Percentiles rank a stretch among this genome's conserved stretches.
phyloP scores from a whole-genome alignment of 2,113 vertebrate genomes.

The Serinus canaria region DNA sequence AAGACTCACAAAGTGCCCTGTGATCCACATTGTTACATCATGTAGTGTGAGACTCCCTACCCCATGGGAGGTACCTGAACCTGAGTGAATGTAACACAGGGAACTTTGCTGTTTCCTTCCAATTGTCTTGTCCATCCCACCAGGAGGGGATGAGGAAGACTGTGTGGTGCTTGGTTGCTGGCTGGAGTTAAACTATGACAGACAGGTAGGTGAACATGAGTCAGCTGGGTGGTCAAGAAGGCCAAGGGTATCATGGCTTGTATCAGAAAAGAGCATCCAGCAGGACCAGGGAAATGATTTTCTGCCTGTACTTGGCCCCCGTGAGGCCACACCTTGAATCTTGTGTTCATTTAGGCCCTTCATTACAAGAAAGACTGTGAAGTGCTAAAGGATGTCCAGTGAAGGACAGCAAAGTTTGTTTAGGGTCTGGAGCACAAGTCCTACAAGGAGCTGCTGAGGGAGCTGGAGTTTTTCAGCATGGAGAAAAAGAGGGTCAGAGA shows the following conservation, averaged over 20 bases:
- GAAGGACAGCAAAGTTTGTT: neutral
- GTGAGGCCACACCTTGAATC: neutral
- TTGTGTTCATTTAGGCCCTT: neutral
- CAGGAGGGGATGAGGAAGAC: neutral
- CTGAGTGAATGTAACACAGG: neutral
- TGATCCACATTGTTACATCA: neutral
- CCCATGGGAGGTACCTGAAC: neutral
- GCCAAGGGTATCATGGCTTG: neutral
- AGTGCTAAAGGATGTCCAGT: neutral
- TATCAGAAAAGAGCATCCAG: neutral
- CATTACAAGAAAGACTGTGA: neutral
- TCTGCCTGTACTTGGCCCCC: neutral
- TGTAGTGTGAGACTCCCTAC: neutral
- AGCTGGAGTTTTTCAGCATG: neutral
- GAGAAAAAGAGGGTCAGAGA: neutral
- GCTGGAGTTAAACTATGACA: neutral
- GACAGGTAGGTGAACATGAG: neutral
- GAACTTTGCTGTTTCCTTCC: neutral
- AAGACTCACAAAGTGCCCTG: neutral
- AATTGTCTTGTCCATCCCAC: neutral
- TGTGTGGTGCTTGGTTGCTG: neutral
- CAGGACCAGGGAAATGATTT: neutral
- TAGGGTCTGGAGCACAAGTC: neutral
- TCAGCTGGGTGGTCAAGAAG: neutral
- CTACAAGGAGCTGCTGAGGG: neutral